Conservation (phyloP, 2,113 vertebrate genomes). For the Cairina moschata region DNA sequence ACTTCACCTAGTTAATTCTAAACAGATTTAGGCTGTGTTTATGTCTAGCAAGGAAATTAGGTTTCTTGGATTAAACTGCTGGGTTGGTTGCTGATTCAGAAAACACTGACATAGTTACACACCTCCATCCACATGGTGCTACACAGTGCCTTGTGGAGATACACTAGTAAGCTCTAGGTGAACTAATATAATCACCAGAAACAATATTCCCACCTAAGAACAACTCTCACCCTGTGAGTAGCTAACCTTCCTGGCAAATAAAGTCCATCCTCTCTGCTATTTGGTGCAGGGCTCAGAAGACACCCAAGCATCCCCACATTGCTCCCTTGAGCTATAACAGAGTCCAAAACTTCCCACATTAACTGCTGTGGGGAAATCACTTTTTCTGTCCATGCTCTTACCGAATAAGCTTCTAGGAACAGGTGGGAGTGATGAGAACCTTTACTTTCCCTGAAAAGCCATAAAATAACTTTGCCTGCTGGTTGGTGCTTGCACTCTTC, state of each 20-base stretch:
- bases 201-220: neutral
- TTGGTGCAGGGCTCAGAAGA: neutral
- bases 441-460: neutral
- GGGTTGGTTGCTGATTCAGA: neutral
- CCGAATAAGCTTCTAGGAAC: neutral
- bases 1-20: slow-evolving; percentile 18
- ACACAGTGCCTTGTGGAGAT: neutral
- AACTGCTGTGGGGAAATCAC: neutral
- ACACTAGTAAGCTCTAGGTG: neutral
- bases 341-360: neutral
- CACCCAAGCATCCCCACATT: neutral
- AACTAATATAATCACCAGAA: neutral
- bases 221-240: neutral
- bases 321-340: neutral
- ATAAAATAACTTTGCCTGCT: neutral
- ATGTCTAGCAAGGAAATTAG: slow-evolving; percentile 18
- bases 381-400: neutral
- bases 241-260: neutral
- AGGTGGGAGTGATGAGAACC: neutral
- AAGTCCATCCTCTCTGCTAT: neutral
- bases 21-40: neutral
- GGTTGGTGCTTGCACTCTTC: neutral
- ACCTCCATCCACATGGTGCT: neutral
- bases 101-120: neutral
- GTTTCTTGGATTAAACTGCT: neutral